Base-by-base conservation (phyloP, 2,797 vertebrate species). In the Pantherophis alleghaniensis region DNA sequence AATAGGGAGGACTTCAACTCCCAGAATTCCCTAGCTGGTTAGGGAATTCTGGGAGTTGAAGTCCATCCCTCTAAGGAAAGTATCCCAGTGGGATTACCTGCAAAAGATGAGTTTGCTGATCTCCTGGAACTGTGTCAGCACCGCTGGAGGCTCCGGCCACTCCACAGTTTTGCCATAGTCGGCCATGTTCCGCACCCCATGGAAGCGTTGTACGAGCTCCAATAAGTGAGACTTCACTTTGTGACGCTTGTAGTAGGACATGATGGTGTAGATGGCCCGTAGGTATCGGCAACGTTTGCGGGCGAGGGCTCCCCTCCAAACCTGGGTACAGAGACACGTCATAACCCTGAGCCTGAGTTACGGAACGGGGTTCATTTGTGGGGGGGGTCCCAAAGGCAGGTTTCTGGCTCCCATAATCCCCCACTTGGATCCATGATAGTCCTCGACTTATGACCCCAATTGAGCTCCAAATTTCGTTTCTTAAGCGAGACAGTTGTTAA, bases 301-400 rank as follows among this genome's bases (percentile, higher is more conserved):
- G 0, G 98, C 99, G 91, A 99, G 94, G 4, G 99, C 98, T 0
- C 99, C 99, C 0, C 99, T 98, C 99, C 99, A 99, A 0, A 99
- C 98, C 99, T 98, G 95, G 37, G 0, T 0, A 59, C 0, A 24
- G 7, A 42, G 10, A 32, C 10, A 5, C 0, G 6, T n/a, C 4
- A 24, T 3, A 55, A 16, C 7, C 0, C 10, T 13, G 4, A 13
- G 61, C 28, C 59, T 60, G 57, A 4, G 18, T 59, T 18, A 20
- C 61, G 28, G 3, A 13, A n/a, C 2, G 6, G 26, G 26, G 26
- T 5, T n/a, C 61, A 28, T n/a, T 63, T 13, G 61, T 1, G 10
- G 26, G 26, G 1, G 24, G 20, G 18, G 24, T 63, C 61, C 5
- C 0, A 12, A 28, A 4, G 26, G 26, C 26, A 63, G 26, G 3